phyloP scores from a whole-genome alignment of 2,113 vertebrate species.

The Mixornis gularis region DNA sequence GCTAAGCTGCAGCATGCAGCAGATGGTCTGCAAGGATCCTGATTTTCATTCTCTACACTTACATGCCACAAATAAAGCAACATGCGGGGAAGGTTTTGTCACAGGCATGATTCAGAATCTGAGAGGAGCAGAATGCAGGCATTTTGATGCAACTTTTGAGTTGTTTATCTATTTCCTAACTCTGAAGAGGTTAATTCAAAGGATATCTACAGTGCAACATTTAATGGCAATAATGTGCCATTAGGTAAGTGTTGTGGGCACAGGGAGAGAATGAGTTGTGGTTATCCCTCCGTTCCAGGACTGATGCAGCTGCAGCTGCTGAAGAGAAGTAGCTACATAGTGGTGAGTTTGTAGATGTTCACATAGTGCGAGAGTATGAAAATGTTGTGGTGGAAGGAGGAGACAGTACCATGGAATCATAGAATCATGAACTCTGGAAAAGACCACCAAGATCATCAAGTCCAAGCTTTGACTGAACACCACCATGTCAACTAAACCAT shows the following conservation, averaged over 20 bases:
- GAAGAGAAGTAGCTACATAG: neutral
- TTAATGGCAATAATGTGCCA: accelerated
- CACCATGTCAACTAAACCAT: neutral
- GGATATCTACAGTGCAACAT: neutral
- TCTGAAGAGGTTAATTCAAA: neutral
- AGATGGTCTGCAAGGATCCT: neutral
- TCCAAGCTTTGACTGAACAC: neutral
- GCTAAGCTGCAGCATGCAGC: neutral
- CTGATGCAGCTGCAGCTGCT: neutral
- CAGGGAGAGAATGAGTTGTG: accelerated
- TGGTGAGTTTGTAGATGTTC: neutral
- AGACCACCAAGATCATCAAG: neutral
- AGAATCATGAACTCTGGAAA: neutral
- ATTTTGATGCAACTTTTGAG: neutral
- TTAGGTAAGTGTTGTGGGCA: neutral
- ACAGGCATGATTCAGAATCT: neutral
- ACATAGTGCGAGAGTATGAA: neutral
- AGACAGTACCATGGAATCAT: neutral
- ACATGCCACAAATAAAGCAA: neutral
- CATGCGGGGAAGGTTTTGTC: neutral
- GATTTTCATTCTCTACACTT: neutral
- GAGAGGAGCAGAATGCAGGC: neutral
- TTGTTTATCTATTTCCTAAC: neutral
- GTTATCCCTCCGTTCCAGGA: neutral
- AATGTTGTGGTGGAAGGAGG: neutral